Conservation (phyloP, 2,888 invertebrate species). For the Balanococcus diminutus region DNA sequence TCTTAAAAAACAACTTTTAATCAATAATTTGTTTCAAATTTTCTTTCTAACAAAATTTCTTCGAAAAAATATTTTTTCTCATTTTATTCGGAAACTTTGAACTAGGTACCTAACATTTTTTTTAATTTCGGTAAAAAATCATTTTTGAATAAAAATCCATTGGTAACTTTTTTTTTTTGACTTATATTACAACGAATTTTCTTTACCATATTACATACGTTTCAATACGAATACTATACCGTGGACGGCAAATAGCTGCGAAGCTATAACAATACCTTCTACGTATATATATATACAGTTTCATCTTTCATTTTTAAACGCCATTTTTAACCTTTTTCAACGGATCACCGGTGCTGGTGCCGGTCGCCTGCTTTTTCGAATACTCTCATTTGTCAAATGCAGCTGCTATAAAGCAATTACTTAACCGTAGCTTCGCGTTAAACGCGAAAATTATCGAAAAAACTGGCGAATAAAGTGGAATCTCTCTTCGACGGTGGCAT, state of each 20-base stretch:
- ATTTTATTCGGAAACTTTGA: too few relatives aligned
- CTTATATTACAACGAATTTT: too few relatives aligned
- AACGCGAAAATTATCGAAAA: conserved; percentile 10
- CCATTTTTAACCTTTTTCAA: conserved; percentile 3
- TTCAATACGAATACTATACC: too few relatives aligned
- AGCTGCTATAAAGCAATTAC: conserved; percentile 23
- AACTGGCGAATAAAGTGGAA: not conserved
- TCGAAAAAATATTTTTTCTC: too few relatives aligned
- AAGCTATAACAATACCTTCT: not conserved
- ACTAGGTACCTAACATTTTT: too few relatives aligned
- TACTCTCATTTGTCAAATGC: conserved; percentile 23
- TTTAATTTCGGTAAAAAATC: too few relatives aligned
- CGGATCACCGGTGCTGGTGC: not conserved
- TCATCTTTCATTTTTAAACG: conserved; percentile 4
- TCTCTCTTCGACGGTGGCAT: not conserved
- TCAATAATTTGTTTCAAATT: too few relatives aligned
- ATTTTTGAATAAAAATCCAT: too few relatives aligned
- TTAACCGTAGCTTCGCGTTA: not conserved
- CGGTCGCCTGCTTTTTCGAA: not conserved
- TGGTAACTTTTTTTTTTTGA: too few relatives aligned
- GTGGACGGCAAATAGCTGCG: not conserved
- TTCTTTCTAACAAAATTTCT: too few relatives aligned
- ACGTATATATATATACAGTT: not conserved
- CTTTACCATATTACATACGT: too few relatives aligned
- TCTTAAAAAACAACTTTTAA: too few relatives aligned